phyloP scores from a whole-genome alignment of 2,797 vertebrate genomes.

The Crossoptilon crossoptilon region DNA sequence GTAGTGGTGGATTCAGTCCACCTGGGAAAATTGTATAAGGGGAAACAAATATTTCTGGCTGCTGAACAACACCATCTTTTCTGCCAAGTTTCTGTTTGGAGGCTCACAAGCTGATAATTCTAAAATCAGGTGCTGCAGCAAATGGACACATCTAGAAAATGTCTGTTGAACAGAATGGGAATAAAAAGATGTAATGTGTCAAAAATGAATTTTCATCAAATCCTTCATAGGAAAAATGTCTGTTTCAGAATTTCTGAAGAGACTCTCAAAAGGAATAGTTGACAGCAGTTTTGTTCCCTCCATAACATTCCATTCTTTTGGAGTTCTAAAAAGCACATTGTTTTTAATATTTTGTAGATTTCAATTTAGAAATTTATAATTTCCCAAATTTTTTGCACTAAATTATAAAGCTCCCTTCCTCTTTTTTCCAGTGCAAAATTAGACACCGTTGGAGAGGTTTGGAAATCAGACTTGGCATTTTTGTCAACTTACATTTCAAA shows the following conservation, averaged over 20 bases:
- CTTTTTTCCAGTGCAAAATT: background rate
- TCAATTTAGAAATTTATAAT: background rate
- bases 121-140: background rate
- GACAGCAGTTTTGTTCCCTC: background rate
- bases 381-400: background rate
- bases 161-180: background rate
- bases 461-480: background rate
- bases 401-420: background rate
- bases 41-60: background rate
- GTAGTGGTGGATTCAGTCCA: background rate
- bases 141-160: background rate
- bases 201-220: background rate
- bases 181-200: background rate
- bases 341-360: background rate
- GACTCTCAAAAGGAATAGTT: background rate
- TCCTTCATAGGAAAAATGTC: background rate
- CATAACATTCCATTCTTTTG: background rate
- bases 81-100: background rate
- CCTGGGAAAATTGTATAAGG: background rate
- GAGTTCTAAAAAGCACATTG: background rate
- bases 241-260: background rate
- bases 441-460: background rate
- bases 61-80: rapidly evolving
- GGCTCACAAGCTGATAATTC: background rate
- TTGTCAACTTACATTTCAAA: background rate